Conservation (phyloP, 2,113 vertebrate genomes). For the Nasalis larvatus region DNA sequence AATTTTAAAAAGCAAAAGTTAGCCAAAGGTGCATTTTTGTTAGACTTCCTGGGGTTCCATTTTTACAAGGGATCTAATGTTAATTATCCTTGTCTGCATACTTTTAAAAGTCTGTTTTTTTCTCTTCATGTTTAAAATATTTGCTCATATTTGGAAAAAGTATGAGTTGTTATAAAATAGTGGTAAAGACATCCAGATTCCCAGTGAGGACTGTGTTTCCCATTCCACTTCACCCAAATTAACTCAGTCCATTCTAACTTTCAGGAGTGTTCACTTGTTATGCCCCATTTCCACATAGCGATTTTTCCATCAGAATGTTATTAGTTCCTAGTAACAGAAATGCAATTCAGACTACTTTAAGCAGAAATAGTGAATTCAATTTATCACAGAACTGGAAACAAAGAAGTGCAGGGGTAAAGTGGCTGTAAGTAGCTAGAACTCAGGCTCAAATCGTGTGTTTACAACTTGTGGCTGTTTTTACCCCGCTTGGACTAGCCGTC, state of each 20-base stretch:
- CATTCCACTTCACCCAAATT: not conserved
- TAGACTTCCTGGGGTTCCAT: no score
- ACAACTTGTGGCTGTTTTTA: not conserved
- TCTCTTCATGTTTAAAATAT: no score
- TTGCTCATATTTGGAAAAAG: no score
- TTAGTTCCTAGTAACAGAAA: not conserved
- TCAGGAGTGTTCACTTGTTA: not conserved
- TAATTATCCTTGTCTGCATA: no score
- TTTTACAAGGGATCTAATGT: no score
- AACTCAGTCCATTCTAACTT: not conserved
- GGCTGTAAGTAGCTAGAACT: not conserved
- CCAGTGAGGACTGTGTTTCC: not conserved
- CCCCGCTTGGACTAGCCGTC: no score
- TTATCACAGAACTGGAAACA: not conserved
- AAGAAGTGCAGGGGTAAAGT: not conserved
- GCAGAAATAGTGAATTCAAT: not conserved
- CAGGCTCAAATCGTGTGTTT: no score
- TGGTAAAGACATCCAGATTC: not conserved
- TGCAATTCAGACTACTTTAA: not conserved
- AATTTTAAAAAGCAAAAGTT: no score
- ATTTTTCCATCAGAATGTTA: not conserved
- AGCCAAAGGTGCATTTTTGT: no score
- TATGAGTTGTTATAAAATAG: not conserved
- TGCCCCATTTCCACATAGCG: not conserved
- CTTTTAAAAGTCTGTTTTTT: no score